Conservation (phyloP, 2,888 invertebrate species). For the Hydroisotoma schaefferi region DNA sequence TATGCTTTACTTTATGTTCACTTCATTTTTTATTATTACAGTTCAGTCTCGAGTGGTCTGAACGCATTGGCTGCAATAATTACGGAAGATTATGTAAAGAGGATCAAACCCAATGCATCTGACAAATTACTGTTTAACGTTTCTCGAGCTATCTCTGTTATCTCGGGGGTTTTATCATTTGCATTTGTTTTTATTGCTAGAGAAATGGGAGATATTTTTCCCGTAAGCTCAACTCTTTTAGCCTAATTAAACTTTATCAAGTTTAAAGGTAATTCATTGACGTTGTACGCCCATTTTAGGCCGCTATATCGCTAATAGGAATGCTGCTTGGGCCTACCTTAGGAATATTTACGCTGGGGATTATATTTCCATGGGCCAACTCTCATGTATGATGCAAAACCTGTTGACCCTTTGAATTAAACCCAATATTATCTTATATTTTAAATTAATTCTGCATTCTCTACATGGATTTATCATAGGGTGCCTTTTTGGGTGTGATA, state of each 20-base stretch:
- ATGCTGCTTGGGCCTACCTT: constrained; percentile 37
- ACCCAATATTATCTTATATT: no score
- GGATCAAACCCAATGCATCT: constrained; percentile 22
- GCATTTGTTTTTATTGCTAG: constrained; percentile 32
- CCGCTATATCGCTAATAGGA: constrained; percentile 31
- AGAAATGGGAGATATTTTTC: constrained; percentile 31
- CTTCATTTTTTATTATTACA: constrained; percentile 2
- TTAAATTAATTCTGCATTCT: no score
- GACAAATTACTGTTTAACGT: constrained; percentile 21
- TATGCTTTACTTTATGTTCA: not conserved
- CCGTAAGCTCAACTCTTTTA: constrained; percentile 7
- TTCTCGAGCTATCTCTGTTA: constrained; percentile 20
- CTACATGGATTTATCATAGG: no score
- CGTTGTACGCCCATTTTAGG: constrained; percentile 16
- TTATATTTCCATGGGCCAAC: constrained; percentile 43
- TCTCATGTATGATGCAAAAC: constrained; percentile 5
- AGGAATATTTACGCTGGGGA: constrained; percentile 38
- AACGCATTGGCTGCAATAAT: constrained; percentile 39
- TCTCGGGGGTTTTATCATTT: constrained; percentile 30
- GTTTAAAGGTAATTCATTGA: not conserved
- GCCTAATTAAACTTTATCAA: not conserved
- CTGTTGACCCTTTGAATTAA: no score
- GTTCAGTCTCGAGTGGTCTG: constrained; percentile 36
- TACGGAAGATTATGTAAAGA: constrained; percentile 32
- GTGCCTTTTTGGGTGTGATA: constrained; percentile 15